Conservation (phyloP, 2,113 vertebrate species). For the Indri indri region DNA sequence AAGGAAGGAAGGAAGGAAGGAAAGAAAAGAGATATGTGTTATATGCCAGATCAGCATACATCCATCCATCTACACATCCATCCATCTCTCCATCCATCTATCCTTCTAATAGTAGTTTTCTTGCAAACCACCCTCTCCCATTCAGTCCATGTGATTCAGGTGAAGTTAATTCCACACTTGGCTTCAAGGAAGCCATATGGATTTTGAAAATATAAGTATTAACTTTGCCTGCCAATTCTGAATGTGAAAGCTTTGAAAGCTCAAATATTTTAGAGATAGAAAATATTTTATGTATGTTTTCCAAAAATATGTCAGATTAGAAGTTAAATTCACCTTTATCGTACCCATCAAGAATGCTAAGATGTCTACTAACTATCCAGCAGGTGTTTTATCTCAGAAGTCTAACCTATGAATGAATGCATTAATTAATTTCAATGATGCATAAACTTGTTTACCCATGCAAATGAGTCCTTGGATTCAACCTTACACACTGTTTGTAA, state of each 20-base stretch:
- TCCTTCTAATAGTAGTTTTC: neutral
- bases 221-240: conserved; percentile 39
- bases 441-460: neutral
- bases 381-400: neutral
- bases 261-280: conserved; percentile 34
- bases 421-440: conserved; percentile 40
- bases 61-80: neutral
- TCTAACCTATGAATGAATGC: conserved; percentile 17
- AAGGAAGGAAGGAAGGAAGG: too few relatives aligned
- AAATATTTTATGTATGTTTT: conserved; percentile 24
- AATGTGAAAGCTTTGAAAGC: conserved; percentile 22
- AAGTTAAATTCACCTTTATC: conserved; percentile 22
- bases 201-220: conserved; percentile 54
- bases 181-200: neutral
- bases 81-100: neutral
- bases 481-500: conserved; percentile 4
- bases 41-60: neutral
- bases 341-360: conserved; percentile 8
- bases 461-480: conserved; percentile 49
- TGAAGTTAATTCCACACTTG: conserved; percentile 23
- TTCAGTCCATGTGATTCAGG: neutral
- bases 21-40: neutral
- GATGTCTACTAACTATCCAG: conserved; percentile 38
- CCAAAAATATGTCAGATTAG: conserved; percentile 8
- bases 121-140: neutral